Evolutionary conservation across 2,113 vertebrate genomes (phyloP), one percentile per base, ranked within the genome.

Genomic region (Phodopus roborovskii): DNA sequence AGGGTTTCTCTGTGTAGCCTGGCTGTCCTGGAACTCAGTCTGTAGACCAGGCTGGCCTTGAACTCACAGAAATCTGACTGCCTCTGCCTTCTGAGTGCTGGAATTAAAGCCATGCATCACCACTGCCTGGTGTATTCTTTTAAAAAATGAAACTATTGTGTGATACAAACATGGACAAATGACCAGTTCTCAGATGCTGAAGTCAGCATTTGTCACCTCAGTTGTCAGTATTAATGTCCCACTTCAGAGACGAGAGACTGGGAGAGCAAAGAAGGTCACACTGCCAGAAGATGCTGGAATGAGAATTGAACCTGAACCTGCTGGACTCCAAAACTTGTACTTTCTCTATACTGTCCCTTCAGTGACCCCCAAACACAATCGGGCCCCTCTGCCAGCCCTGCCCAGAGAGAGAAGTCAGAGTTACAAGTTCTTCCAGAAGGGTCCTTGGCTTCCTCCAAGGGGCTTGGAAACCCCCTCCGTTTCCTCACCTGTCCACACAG

Each of bases 401-500:
- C 53, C 39, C 73, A 26, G 6, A 66, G 39, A 26, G 6, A 71
- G 39, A 36, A 39, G 12, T 50, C 60, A 83, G 62, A 77, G 11
- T 64, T 50, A 64, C 3, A 5, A n/a, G 17, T 66, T 77, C 36
- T 39, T 87, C n/a, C 39, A 66, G 71, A 90, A 93, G 30, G 42
- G 1, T 68, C 10, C 26, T 50, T 9, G 30, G 15, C 16, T 58
- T 39, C 53, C 56, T 70, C 53, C 78, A 17, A 56, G 64, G 60
- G 39, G 2, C 39, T 22, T 92, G 62, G 78, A 53, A 53, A 77
- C 39, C 42, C 3, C 26, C 39, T 26, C 77, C 73, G 66, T 73
- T 85, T 85, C 78, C 95, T 92, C 91, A 99, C 99, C 22, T 91
- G 87, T 98, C 98, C 7, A 99, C 98, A 26, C 99, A 99, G 95